Evolutionary conservation across 1,140 invertebrate species (phyloP), one percentile per base, ranked within the genome.

Genomic region (Drosophila arizonae): DNA sequence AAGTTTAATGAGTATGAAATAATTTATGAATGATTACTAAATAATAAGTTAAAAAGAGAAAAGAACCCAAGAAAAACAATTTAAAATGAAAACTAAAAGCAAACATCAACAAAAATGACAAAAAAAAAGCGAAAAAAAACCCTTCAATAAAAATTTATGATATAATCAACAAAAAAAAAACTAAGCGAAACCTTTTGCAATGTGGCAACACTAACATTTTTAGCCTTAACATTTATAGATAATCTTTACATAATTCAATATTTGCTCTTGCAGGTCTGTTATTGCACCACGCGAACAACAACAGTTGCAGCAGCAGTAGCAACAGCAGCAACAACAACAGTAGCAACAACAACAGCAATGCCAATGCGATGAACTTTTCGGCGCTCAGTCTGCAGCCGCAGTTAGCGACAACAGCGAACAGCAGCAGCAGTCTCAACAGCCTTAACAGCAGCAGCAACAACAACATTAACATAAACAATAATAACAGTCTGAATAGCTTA

Each of bases 61-160:
- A 50, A 51, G 17, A 70, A 52, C 36, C 36, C 36, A 65, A 70
- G 61, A 88, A 81, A 67, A 71, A 54, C 70, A 71, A 69, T 68
- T 55, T 24, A 54, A 54, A 64, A 61, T 36, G 58, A 43, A 56
- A 55, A 70, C 65, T 71, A 69, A 65, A 51, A 63, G 10, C 6
- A 62, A 33, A 30, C 26, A 67, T 72, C 71, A 79, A 67, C 15
- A 39, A 55, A 67, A 76, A 33, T 43, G 63, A 77, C 50, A 73
- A 74, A 77, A 90, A 30, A 85, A 78, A 79, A 64, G 60, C 54
- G 76, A 80, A 80, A 74, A 80, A 74, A 90, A 90, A 90, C 84
- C 74, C 85, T 88, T 91, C 77, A 91, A 90, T 90, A 91, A 91
- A 90, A 91, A 88, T 79, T 90, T 90, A 91, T 90, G 90, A 91